phyloP scores from a whole-genome alignment of 2,888 invertebrate species.

The Ennomos fuscantarius region DNA sequence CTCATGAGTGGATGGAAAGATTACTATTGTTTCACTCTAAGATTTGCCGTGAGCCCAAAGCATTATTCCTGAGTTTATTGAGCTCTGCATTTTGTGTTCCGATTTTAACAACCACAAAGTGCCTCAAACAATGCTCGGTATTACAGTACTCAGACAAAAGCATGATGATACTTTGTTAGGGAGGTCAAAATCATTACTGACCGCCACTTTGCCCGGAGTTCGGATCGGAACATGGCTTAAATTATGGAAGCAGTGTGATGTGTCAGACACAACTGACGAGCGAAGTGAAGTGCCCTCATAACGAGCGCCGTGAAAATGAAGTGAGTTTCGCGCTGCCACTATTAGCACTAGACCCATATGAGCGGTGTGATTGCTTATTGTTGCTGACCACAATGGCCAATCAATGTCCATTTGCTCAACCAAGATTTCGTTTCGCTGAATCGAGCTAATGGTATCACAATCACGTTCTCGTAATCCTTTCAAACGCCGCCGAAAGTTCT shows the following conservation, averaged over 20 bases:
- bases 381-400: conserved; percentile 71
- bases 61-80: not conserved
- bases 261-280: conserved; percentile 39
- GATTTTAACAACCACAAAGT: conserved; percentile 5
- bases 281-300: conserved; percentile 47
- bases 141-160: conserved; percentile 14
- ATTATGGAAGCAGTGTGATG: conserved; percentile 24
- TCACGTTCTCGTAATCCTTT: conserved; percentile 41
- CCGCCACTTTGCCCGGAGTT: conserved; percentile 9
- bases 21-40: conserved; percentile 19
- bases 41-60: not conserved
- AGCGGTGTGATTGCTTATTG: conserved; percentile 69
- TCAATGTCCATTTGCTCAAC: conserved; percentile 62
- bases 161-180: conserved; percentile 9
- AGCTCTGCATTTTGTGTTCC: conserved; percentile 1
- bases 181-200: conserved; percentile 18
- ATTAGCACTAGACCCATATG: conserved; percentile 61
- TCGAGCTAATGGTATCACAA: conserved; percentile 47
- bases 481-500: conserved; percentile 11
- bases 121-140: conserved; percentile 5
- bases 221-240: conserved; percentile 5
- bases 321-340: conserved; percentile 53
- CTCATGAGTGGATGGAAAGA: conserved; percentile 20
- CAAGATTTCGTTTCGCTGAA: conserved; percentile 54
- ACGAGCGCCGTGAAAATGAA: conserved; percentile 56